Evolutionary conservation across 2,888 invertebrate genomes (phyloP).

Genomic region (Tinea trinotella): DNA sequence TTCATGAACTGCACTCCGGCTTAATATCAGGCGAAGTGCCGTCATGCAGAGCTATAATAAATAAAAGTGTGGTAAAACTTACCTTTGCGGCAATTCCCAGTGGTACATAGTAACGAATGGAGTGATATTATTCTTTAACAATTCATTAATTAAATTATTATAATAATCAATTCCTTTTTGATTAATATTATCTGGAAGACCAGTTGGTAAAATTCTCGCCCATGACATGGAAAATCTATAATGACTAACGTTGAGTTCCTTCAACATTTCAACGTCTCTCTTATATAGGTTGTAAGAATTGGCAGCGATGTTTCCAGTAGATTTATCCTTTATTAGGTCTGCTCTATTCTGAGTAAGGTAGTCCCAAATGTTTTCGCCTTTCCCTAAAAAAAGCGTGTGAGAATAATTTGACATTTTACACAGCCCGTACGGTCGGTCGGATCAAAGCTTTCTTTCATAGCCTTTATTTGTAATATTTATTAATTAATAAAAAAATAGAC

Average conservation of each 20-base stretch:
- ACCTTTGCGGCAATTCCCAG: constrained; percentile 65
- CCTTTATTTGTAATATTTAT: too few relatives aligned
- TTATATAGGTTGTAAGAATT: constrained; percentile 70
- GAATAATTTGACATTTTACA: too few relatives aligned
- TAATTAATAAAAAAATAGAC: too few relatives aligned
- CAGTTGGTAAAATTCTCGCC: constrained; percentile 75
- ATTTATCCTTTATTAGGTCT: constrained; percentile 42
- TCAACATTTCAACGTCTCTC: constrained; percentile 66
- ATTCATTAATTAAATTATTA: constrained; percentile 74
- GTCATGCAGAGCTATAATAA: constrained; percentile 25
- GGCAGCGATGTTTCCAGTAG: constrained; percentile 69
- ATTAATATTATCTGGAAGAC: constrained; percentile 67
- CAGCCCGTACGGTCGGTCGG: too few relatives aligned
- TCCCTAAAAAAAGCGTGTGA: constrained; percentile 36
- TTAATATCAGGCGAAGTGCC: constrained; percentile 37
- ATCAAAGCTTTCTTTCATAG: too few relatives aligned
- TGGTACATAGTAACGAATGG: constrained; percentile 72
- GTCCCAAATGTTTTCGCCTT: constrained; percentile 71
- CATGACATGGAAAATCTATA: constrained; percentile 76
- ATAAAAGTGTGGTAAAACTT: background rate
- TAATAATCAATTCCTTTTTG: constrained; percentile 76
- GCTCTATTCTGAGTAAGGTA: constrained; percentile 47
- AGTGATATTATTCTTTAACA: constrained; percentile 64
- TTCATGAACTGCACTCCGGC: constrained; percentile 32
- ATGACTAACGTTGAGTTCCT: constrained; percentile 53